Percentiles rank a stretch among this genome's conserved stretches.
These are phyloP conservation scores for Siphonodentalium dalli DNA, from an alignment of 2,888 invertebrate genomes.

Conservation along the genomic window DNA sequence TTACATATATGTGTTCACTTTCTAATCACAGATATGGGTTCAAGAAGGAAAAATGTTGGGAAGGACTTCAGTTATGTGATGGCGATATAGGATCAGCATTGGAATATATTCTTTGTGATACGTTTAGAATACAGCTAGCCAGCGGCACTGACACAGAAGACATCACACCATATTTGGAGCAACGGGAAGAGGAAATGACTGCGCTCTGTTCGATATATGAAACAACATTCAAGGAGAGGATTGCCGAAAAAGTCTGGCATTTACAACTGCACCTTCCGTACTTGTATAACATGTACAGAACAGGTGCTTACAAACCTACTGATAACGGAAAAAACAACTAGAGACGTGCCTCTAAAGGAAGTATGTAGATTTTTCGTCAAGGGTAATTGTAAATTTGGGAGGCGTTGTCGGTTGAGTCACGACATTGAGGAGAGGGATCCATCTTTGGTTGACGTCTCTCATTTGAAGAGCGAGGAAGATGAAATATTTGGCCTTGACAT, in stretches of 20 bases:
- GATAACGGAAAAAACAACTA: constrained; percentile 6
- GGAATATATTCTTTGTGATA: constrained; percentile 50
- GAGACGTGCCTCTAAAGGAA: constrained; percentile 11
- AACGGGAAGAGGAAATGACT: constrained; percentile 53
- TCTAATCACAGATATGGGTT: constrained; percentile 53
- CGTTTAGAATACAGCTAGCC: constrained; percentile 34
- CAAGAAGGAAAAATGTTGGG: constrained; percentile 42
- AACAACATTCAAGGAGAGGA: constrained; percentile 45
- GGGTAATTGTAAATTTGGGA: constrained; percentile 53
- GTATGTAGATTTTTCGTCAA: constrained; percentile 46
- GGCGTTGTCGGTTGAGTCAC: constrained; percentile 41
- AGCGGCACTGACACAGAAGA: constrained; percentile 20
- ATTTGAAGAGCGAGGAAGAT: constrained; percentile 11
- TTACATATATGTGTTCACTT: neutral
- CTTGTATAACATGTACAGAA: constrained; percentile 27
- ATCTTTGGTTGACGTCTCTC: constrained; percentile 10
- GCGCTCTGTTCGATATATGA: constrained; percentile 56
- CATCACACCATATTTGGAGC: constrained; percentile 41
- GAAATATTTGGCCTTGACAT: constrained; percentile 48
- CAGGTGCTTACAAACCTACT: neutral
- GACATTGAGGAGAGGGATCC: constrained; percentile 6
- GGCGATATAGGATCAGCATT: constrained; percentile 52
- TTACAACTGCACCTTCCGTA: constrained; percentile 41
- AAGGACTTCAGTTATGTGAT: constrained; percentile 49
- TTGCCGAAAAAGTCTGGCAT: constrained; percentile 50